Evolutionary conservation across 2,888 invertebrate genomes (phyloP).

Genomic region (Ophioninae sp.): DNA sequence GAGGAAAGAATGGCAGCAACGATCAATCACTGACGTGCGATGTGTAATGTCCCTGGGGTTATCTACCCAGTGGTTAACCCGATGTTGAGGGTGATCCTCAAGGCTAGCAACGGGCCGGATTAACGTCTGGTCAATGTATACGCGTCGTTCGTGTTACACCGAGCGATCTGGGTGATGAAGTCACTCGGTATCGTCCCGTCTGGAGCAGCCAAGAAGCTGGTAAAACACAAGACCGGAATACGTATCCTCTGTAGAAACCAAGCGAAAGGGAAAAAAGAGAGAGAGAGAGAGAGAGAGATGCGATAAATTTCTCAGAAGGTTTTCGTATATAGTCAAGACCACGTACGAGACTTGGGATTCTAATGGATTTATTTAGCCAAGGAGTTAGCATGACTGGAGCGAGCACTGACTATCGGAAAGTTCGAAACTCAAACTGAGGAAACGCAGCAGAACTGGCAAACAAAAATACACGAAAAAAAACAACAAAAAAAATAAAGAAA

Average conservation of each 20-base stretch:
- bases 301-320: conserved; percentile 54
- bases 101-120: conserved; percentile 35
- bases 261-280: conserved; percentile 2
- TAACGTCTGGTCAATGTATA: conserved; percentile 9
- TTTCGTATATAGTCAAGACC: conserved; percentile 50
- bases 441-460: no score
- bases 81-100: conserved; percentile 33
- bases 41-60: conserved; percentile 16
- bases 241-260: conserved; percentile 1
- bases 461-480: no score
- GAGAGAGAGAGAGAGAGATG: conserved; percentile 18
- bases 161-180: conserved; percentile 46
- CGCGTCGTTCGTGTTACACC: conserved; percentile 26
- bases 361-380: conserved; percentile 64
- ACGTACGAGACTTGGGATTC: conserved; percentile 65
- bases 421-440: conserved; percentile 12
- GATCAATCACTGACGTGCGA: not conserved
- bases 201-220: conserved; percentile 20
- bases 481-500: not conserved
- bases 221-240: conserved; percentile 17
- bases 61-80: not conserved
- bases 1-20: not conserved
- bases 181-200: conserved; percentile 46
- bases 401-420: conserved; percentile 37
- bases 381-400: conserved; percentile 38